Conservation (phyloP, 2,113 vertebrate species). For the Miniopterus natalensis region DNA sequence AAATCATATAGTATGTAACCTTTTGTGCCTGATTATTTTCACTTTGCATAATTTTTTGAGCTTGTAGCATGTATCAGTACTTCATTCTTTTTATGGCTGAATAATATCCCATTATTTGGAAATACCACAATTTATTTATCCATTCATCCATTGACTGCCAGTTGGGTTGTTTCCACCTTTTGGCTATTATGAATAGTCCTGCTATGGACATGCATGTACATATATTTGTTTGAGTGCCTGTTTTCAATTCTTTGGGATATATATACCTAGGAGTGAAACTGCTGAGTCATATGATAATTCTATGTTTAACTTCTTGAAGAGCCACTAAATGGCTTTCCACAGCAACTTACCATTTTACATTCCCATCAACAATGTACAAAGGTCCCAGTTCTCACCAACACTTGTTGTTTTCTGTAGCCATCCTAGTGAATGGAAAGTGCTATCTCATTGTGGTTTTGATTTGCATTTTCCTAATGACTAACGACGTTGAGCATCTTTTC, state of each 20-base stretch:
- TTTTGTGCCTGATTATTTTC: too few relatives aligned
- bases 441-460: not conserved
- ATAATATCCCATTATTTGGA: not conserved
- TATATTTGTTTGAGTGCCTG: not conserved
- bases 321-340: not conserved
- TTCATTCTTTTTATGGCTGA: not conserved
- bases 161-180: not conserved
- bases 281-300: not conserved
- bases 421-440: not conserved
- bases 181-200: not conserved
- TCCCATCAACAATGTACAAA: not conserved
- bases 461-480: not conserved
- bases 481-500: not conserved
- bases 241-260: not conserved
- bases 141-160: not conserved
- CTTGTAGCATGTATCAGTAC: too few relatives aligned
- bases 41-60: not conserved
- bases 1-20: too few relatives aligned
- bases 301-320: not conserved
- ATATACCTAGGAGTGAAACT: not conserved
- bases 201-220: not conserved
- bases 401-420: not conserved
- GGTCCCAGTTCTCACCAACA: not conserved
- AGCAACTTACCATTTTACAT: not conserved
- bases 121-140: not conserved